These are phyloP conservation scores for Piaya cayana DNA, from an alignment of 2,113 vertebrate genomes.

Conservation along the genomic window DNA sequence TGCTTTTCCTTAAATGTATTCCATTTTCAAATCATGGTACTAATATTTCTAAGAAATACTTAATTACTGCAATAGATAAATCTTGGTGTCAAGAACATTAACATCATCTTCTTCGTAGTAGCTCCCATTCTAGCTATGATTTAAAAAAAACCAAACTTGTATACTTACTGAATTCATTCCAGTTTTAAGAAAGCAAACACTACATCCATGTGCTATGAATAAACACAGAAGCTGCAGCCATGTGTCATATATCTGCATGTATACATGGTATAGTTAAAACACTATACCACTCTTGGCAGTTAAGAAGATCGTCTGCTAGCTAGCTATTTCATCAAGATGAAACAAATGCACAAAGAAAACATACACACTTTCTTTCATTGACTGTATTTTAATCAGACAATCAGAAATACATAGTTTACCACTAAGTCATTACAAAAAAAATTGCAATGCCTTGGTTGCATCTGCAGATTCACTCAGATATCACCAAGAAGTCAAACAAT, in stretches of 20 bases:
- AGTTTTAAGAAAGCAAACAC: neutral
- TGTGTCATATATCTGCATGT: neutral
- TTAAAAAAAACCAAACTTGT: neutral
- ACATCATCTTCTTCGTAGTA: neutral
- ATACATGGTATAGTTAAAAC: neutral
- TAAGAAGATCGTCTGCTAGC: neutral
- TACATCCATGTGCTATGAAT: neutral
- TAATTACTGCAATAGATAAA: neutral
- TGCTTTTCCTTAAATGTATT: neutral
- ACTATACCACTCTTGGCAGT: neutral
- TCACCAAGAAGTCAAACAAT: slow-evolving; percentile 10
- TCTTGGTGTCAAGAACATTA: neutral
- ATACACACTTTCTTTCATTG: neutral
- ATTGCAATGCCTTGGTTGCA: neutral
- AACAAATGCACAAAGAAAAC: neutral
- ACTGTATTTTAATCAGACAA: neutral
- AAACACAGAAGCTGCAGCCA: neutral
- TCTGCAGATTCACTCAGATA: neutral
- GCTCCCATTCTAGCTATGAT: neutral
- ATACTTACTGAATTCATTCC: neutral
- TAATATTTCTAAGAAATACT: neutral
- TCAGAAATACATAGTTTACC: neutral
- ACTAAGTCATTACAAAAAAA: neutral
- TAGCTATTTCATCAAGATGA: neutral
- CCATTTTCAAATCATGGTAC: neutral